These are phyloP conservation scores for Lithobates sylvaticus DNA, from an alignment of 2,797 vertebrate genomes.

Conservation along the genomic window DNA sequence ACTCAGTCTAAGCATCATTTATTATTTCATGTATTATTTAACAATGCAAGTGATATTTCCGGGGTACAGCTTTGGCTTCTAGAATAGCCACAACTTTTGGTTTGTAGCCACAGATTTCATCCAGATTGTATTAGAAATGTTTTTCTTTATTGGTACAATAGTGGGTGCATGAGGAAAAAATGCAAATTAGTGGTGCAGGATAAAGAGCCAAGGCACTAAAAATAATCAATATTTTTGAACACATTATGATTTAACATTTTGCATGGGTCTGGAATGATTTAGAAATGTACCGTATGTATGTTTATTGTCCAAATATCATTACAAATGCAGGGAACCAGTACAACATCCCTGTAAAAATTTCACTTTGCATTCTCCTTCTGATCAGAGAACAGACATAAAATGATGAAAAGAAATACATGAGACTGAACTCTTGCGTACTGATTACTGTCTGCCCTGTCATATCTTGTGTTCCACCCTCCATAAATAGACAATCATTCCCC, in stretches of 20 bases:
- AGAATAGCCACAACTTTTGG: too few species aligned
- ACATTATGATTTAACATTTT: not conserved
- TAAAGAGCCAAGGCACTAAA: too few species aligned
- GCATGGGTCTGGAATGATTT: not conserved
- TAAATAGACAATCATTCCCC: conserved; percentile 17
- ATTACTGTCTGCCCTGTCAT: not conserved
- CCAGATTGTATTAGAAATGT: too few species aligned
- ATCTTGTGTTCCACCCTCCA: conserved; percentile 11
- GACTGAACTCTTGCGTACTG: not conserved
- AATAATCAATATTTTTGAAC: too few species aligned
- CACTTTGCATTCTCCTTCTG: not conserved
- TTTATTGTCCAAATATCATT: not conserved
- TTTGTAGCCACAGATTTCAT: too few species aligned
- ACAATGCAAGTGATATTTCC: too few species aligned
- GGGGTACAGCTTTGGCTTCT: too few species aligned
- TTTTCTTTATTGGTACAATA: not conserved
- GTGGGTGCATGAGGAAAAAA: not conserved
- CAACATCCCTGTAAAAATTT: not conserved
- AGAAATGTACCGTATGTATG: not conserved
- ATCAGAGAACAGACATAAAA: conserved; percentile 2
- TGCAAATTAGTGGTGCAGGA: not conserved
- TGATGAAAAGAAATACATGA: conserved; percentile 19
- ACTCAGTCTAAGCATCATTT: too few species aligned
- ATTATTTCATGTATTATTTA: too few species aligned
- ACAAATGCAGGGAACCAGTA: not conserved